Conservation (phyloP, 37 sponge, comb jelly and placozoan species). For the Chondrilla cf. caribensis region DNA sequence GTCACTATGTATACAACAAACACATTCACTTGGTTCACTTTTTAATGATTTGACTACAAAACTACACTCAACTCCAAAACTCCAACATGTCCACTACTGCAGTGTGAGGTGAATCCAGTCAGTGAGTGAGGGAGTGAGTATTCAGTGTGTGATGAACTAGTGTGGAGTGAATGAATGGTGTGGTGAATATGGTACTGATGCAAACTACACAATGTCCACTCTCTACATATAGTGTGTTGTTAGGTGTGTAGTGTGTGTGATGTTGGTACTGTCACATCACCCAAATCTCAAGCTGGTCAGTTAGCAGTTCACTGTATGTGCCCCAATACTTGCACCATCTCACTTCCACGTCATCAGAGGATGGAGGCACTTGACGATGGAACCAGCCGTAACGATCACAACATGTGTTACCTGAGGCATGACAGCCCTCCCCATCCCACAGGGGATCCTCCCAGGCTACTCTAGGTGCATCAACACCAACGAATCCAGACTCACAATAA, state of each 20-base stretch:
- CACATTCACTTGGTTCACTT: too few species aligned
- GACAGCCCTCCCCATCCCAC: conserved; percentile 6
- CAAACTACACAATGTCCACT: not conserved
- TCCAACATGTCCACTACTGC: too few species aligned
- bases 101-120: too few species aligned
- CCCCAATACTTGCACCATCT: not conserved
- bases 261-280: not conserved
- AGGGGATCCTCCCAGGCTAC: conserved; percentile 15
- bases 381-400: conserved; percentile 12
- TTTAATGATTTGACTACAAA: too few species aligned
- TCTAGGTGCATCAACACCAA: not conserved
- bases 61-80: too few species aligned
- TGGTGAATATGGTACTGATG: not conserved
- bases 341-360: not conserved
- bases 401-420: conserved; percentile 8
- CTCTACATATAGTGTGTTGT: too few species aligned
- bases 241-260: not conserved
- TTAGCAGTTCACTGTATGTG: not conserved
- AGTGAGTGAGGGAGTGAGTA: too few species aligned
- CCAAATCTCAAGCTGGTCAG: not conserved
- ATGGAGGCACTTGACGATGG: not conserved
- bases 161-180: not conserved
- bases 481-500: not conserved
- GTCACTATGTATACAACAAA: too few species aligned
- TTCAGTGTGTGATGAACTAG: too few species aligned